Evolutionary conservation across 2,797 vertebrate species (phyloP), one percentile per base, ranked within the genome.

Genomic region (Gymnoscopelus braueri): DNA sequence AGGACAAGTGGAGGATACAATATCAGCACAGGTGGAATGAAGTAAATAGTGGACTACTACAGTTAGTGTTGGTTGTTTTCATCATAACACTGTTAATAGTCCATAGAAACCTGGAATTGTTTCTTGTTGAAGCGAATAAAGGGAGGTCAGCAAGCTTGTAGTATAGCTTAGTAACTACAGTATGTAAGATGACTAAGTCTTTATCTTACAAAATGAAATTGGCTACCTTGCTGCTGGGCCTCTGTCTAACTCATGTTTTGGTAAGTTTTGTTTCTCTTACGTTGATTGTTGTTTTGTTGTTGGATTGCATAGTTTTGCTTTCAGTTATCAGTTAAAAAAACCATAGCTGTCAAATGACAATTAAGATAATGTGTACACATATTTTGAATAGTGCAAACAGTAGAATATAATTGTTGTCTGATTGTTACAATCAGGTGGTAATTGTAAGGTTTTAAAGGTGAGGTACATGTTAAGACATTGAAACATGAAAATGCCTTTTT

Each of bases 181-280:
- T 10, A 1, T 1, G n/a, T 7, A 70, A 39, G 26, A 72, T 4
- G 35, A 74, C 63, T 69, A 71, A 64, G 63, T 5, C 5, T 70
- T 80, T 79, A 74, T 63, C 63, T 64, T 69, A 77, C 48, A 80
- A 57, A 75, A 73, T 82, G 69, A 71, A 23, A 52, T 35, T 59
- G 19, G 26, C 70, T 63, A 35, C 19, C 39, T 66, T 84, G 59
- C 26, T 89, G 63, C 61, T 87, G 52, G 78, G 60, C 14, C 39
- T 89, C 65, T 81, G 66, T 69, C 61, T 84, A 48, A 69, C 26
- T 78, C 78, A 71, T 2, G 63, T 89, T 3, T 80, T 72, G 92
- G 93, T 94, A 90, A 93, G 92, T 84, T 5, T 51, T 32, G 73
- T 44, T 26, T 69, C 7, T 0, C 29, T 48, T 8, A 0, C 32